Base-by-base conservation (phyloP, 1,140 invertebrate genomes). In the Aphelinus atriplicis region DNA sequence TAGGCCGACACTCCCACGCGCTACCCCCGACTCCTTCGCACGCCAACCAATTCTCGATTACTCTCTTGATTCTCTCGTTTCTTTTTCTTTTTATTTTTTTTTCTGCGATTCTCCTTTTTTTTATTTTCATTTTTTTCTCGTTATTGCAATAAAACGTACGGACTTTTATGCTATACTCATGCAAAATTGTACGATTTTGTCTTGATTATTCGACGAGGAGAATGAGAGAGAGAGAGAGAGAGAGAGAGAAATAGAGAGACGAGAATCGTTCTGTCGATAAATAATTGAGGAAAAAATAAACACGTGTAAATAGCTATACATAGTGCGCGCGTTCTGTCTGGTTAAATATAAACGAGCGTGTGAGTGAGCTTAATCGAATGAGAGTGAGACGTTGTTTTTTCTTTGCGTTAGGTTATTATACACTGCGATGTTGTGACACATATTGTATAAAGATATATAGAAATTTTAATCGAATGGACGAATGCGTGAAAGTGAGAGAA, bases 291-390 rank as follows among this genome's bases (percentile, higher is more conserved):
- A 55, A 64, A 79, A 66, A 66, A 66, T 48, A 63, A 45, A 71
- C 45, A 84, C 83, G 82, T 88, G 85, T 88, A 88, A 80, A 88
- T 87, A 87, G 72, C 77, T 88, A 87, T 88, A 87, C 80, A 87
- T 87, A 88, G 78, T 80, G 80, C 78, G 81, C 71, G 75, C 61
- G 76, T 58, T 26, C 53, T 75, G 61, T 47, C 57, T 71, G 74
- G 55, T 48, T 7, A 60, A 68, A 26, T 42, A n/a, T 53, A 51
- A 43, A 50, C 6, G 65, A 50, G 74, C 73, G 71, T 67, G 73
- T 63, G 58, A 55, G 71, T 79, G 75, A 78, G 66, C 55, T 26
- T 26, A 26, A 26, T 26, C 26, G 26, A 26, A 26, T 26, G 26
- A 26, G 57, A 66, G 57, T 55, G 62, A 26, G 57, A 7, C n/a